Evolutionary conservation across 1,140 invertebrate species (phyloP).

Genomic region (Aphaenogaster ashmeadi): DNA sequence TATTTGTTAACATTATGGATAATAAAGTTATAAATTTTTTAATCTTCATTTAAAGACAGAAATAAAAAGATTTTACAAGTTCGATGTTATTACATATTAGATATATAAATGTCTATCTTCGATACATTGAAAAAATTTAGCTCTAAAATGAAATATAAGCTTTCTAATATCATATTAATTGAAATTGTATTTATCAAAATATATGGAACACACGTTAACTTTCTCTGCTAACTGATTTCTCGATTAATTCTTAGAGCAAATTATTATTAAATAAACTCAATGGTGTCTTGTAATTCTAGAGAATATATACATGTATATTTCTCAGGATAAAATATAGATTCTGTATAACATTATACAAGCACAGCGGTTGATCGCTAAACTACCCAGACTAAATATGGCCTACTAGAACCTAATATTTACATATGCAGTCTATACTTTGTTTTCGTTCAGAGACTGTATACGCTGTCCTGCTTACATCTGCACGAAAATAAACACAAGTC

Average conservation of each 20-base stretch:
- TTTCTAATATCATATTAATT: background rate
- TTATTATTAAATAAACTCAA: background rate
- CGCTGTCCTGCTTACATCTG: constrained; percentile 36
- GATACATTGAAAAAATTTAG: background rate
- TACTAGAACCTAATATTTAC: constrained; percentile 29
- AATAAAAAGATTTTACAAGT: background rate
- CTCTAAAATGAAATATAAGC: background rate
- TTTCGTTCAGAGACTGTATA: constrained; percentile 38
- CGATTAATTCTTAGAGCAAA: background rate
- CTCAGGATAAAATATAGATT: background rate
- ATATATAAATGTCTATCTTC: background rate
- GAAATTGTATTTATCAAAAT: background rate
- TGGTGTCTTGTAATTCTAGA: background rate
- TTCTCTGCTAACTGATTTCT: background rate
- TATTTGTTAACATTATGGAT: no score
- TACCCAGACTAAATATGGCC: background rate
- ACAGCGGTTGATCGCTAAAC: background rate
- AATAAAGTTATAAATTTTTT: background rate
- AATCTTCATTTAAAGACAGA: no score
- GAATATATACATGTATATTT: background rate
- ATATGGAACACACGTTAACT: background rate
- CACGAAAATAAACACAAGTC: constrained; percentile 67
- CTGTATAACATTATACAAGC: background rate
- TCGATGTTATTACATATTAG: background rate
- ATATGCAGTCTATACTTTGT: constrained; percentile 9